These are phyloP conservation scores for Penaeus monodon DNA, from an alignment of 2,888 invertebrate species.

Conservation along the genomic window DNA sequence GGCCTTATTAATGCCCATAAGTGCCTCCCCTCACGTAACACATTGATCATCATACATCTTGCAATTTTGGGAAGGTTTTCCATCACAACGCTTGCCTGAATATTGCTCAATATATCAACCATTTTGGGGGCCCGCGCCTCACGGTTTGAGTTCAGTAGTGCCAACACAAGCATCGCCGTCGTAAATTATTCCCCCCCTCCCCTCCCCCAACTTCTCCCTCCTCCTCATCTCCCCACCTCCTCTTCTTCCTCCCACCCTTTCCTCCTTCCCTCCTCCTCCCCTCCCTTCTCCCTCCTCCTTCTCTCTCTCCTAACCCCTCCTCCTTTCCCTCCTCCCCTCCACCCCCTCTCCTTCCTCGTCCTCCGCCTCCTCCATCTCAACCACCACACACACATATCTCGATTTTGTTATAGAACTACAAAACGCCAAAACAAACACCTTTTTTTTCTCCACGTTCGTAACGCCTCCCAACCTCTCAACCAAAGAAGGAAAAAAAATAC, in stretches of 20 bases:
- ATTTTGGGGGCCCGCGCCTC: conserved; percentile 51
- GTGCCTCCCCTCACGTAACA: conserved; percentile 55
- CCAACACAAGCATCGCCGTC: conserved; percentile 40
- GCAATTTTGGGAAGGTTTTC: conserved; percentile 60
- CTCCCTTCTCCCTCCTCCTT: neutral
- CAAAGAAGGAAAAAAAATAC: too few relatives aligned
- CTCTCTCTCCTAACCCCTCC: neutral
- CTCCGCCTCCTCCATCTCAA: too few relatives aligned
- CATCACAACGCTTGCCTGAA: conserved; percentile 60
- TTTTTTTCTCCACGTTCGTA: too few relatives aligned
- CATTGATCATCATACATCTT: conserved; percentile 60
- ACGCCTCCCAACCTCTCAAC: too few relatives aligned
- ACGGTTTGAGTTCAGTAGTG: conserved; percentile 44
- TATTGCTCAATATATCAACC: conserved; percentile 60
- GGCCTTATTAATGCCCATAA: conserved; percentile 61
- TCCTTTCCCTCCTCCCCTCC: neutral
- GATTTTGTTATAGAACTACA: too few relatives aligned
- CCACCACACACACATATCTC: too few relatives aligned
- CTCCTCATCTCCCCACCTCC: neutral
- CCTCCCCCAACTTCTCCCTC: neutral
- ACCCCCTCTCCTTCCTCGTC: too few relatives aligned
- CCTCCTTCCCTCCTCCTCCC: neutral
- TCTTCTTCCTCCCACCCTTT: neutral
- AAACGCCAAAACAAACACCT: too few relatives aligned
- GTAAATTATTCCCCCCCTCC: neutral